Percentiles rank a stretch among this genome's conserved stretches.
These are phyloP conservation scores for Melanocharis versteri DNA, from an alignment of 2,113 vertebrate genomes.

Conservation along the genomic window DNA sequence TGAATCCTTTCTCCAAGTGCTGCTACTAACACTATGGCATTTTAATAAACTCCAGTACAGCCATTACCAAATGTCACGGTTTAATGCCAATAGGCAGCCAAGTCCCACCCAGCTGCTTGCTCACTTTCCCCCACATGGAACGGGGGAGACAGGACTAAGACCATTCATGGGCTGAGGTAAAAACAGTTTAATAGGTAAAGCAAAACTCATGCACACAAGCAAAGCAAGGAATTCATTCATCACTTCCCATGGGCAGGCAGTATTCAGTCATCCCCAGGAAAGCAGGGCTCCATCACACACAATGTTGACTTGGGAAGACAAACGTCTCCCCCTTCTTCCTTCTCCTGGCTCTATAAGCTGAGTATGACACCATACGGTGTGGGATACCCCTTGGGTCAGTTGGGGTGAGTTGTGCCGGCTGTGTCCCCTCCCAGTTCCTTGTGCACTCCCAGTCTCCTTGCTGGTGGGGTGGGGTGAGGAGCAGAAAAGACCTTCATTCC, in stretches of 20 bases:
- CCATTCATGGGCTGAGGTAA: neutral
- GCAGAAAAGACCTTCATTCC: too few relatives aligned
- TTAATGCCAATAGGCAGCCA: neutral
- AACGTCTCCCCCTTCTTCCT: accelerated
- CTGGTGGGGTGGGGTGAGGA: neutral
- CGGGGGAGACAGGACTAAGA: neutral
- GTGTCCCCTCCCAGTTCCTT: neutral
- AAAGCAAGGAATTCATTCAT: neutral
- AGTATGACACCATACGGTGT: accelerated
- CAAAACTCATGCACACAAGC: neutral
- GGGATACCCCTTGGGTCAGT: neutral
- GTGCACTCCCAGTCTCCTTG: accelerated
- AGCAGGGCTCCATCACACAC: accelerated
- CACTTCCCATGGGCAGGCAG: neutral
- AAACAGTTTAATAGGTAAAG: neutral
- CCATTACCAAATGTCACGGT: neutral
- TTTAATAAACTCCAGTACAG: neutral
- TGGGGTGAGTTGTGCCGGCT: neutral
- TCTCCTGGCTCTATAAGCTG: neutral
- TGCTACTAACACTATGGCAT: neutral
- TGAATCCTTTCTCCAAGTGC: neutral
- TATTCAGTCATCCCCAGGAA: neutral
- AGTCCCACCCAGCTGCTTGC: neutral
- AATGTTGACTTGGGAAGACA: accelerated
- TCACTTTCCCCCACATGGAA: neutral